Percentiles rank a stretch among this genome's conserved stretches.
Conservation (phyloP, 1,140 invertebrate genomes). For the Drosophila ercepeae region DNA sequence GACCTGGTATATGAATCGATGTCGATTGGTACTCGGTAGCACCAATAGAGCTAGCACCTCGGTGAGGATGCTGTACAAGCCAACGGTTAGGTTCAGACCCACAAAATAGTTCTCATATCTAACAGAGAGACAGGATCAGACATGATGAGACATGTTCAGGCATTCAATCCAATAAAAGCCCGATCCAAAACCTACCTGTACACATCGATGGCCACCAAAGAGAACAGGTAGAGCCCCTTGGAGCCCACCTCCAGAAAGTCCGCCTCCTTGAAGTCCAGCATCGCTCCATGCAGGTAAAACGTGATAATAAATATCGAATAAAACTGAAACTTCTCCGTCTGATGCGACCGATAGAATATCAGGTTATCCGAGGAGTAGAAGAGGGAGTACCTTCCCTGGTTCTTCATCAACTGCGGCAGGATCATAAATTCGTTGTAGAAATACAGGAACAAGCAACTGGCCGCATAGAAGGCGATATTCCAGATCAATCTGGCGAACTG, state of each 20-base stretch:
- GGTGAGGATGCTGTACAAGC: conserved; percentile 75
- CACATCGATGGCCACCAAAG: conserved; percentile 71
- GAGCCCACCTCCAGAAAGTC: conserved; percentile 76
- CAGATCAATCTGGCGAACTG: conserved; percentile 78
- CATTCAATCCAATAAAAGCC: no score
- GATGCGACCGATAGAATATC: conserved; percentile 78
- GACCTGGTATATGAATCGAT: conserved; percentile 71
- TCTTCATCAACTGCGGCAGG: conserved; percentile 76
- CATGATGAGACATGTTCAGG: neutral
- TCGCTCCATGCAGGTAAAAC: conserved; percentile 76
- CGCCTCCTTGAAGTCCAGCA: conserved; percentile 78
- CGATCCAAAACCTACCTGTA: conserved; percentile 58
- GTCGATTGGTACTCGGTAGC: conserved; percentile 66
- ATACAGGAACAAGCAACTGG: conserved; percentile 72
- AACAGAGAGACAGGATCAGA: neutral
- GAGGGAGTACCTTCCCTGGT: conserved; percentile 74
- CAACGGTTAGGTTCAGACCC: conserved; percentile 73
- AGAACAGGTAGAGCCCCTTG: conserved; percentile 71
- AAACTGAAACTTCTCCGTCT: conserved; percentile 79
- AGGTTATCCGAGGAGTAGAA: conserved; percentile 80
- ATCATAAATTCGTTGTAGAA: conserved; percentile 82
- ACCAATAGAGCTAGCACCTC: conserved; percentile 69
- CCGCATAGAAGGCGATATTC: conserved; percentile 80
- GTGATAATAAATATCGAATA: conserved; percentile 81
- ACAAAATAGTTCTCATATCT: conserved; percentile 83